These are phyloP conservation scores for Chesias legatella DNA, from an alignment of 2,888 invertebrate species.

Conservation along the genomic window DNA sequence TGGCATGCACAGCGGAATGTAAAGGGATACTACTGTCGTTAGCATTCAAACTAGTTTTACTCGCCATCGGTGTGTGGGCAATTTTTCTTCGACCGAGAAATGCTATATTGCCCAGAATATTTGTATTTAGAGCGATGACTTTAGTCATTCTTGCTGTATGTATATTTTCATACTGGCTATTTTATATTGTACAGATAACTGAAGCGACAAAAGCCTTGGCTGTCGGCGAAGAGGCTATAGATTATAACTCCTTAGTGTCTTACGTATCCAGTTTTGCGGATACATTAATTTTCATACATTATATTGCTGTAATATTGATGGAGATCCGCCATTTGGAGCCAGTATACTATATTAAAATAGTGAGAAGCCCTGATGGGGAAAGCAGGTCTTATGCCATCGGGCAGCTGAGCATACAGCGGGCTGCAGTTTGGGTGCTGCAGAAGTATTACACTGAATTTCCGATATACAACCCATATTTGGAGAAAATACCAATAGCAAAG, in stretches of 20 bases:
- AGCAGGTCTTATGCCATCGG: slow-evolving; percentile 93
- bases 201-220: slow-evolving; percentile 90
- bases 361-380: slow-evolving; percentile 97
- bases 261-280: slow-evolving; percentile 97
- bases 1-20: slow-evolving; percentile 95
- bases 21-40: slow-evolving; percentile 95
- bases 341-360: slow-evolving; percentile 92
- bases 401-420: slow-evolving; percentile 95
- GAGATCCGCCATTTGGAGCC: slow-evolving; percentile 96
- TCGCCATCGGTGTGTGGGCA: slow-evolving; percentile 95
- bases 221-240: slow-evolving; percentile 88
- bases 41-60: slow-evolving; percentile 93
- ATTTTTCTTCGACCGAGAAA: slow-evolving; percentile 91
- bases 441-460: slow-evolving; percentile 98
- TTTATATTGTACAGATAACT: slow-evolving; percentile 95
- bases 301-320: slow-evolving; percentile 94
- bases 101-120: slow-evolving; percentile 94
- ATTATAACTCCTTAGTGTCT: slow-evolving; percentile 93
- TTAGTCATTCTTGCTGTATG: slow-evolving; percentile 93
- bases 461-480: slow-evolving; percentile 97
- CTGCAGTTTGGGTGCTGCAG: slow-evolving; percentile 96
- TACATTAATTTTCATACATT: slow-evolving; percentile 96
- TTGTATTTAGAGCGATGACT: slow-evolving; percentile 93
- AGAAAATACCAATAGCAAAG: slow-evolving; percentile 92
- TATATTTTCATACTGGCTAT: slow-evolving; percentile 98